Evolutionary conservation across 2,888 invertebrate genomes (phyloP).

Genomic region (Platycnemis pennipes): DNA sequence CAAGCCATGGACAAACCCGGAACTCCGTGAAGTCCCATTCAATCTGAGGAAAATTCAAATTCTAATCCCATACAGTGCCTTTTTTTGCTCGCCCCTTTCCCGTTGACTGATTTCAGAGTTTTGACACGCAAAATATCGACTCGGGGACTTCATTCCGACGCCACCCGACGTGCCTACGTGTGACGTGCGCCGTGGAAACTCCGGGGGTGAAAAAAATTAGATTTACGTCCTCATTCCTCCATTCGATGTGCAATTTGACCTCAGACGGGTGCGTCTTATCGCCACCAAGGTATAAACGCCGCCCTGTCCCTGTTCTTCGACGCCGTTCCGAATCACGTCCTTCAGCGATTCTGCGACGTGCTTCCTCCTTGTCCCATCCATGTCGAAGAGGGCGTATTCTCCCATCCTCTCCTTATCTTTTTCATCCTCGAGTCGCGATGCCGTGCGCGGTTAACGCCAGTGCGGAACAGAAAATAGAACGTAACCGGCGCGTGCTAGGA

Average conservation of each 20-base stretch:
- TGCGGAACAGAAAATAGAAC: background rate
- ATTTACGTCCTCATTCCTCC: background rate
- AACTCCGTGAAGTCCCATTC: no score
- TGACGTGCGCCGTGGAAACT: background rate
- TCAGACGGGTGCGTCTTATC: background rate
- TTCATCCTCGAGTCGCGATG: background rate
- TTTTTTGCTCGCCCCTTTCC: background rate
- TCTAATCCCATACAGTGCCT: background rate
- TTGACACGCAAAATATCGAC: background rate
- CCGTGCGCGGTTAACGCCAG: background rate
- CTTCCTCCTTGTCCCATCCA: background rate
- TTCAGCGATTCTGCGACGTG: background rate
- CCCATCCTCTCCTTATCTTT: background rate
- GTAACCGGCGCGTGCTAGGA: background rate
- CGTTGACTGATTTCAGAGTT: background rate
- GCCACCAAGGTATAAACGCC: background rate
- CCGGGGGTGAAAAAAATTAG: conserved; percentile 3
- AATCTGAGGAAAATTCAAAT: background rate
- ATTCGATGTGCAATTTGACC: background rate
- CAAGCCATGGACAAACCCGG: no score
- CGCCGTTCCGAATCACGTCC: background rate
- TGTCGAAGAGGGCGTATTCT: background rate
- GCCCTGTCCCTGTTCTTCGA: background rate
- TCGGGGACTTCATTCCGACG: background rate
- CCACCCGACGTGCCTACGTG: background rate